Conservation (phyloP, 2,113 vertebrate species). For the Spermophilus dauricus region DNA sequence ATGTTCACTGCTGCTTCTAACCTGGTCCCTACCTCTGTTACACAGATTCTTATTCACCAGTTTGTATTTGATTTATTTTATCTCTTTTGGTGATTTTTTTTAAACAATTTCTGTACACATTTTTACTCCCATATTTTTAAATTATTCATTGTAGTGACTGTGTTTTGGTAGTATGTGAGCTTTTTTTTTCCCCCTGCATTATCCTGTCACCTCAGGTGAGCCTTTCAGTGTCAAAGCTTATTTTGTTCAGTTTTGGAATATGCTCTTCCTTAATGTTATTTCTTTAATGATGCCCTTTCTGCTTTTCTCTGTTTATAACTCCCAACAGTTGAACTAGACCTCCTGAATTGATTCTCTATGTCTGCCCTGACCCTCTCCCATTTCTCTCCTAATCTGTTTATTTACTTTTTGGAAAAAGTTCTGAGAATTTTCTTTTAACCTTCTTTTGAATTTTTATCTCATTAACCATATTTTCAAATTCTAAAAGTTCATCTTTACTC, state of each 20-base stretch:
- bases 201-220: not conserved
- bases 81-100: not conserved
- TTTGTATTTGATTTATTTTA: not conserved
- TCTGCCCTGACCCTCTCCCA: fast-evolving
- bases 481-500: not conserved
- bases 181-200: conserved; percentile 1
- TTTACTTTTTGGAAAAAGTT: not conserved
- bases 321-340: not conserved
- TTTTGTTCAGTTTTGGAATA: not conserved
- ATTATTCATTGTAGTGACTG: not conserved
- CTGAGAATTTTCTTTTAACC: not conserved
- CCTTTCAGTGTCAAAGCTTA: not conserved
- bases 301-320: not conserved
- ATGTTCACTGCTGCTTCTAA: not conserved
- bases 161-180: not conserved
- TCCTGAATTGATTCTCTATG: not conserved
- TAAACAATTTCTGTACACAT: not conserved
- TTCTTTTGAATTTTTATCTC: conserved; percentile 24
- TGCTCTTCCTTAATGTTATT: conserved; percentile 10
- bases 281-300: not conserved
- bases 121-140: not conserved
- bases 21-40: not conserved
- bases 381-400: not conserved
- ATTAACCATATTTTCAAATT: conserved; percentile 7
- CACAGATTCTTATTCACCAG: not conserved